A percentile compares a stretch with the other conserved stretches of the same genome.
Conservation (phyloP, 2,113 vertebrate genomes). For the Rafetus swinhoei region DNA sequence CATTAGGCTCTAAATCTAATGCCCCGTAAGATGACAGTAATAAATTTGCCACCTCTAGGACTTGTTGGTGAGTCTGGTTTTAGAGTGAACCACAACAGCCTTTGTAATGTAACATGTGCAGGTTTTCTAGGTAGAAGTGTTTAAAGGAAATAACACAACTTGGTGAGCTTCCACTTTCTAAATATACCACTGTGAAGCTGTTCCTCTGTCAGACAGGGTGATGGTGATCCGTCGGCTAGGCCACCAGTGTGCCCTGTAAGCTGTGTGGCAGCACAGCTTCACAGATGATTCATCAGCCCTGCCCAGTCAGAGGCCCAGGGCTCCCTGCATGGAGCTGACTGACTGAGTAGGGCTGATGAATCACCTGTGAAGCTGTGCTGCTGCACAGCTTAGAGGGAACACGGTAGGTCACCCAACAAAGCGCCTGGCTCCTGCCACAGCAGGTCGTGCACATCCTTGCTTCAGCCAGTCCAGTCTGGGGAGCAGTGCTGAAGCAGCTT, state of each 20-base stretch:
- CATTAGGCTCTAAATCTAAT: neutral
- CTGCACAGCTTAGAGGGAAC: no score
- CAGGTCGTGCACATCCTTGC: accelerated
- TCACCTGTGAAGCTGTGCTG: no score
- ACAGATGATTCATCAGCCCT: no score
- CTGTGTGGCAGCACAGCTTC: no score
- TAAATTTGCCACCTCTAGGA: no score
- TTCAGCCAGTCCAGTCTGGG: neutral
- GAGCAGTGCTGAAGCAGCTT: neutral
- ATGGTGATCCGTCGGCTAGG: neutral
- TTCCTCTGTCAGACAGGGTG: neutral
- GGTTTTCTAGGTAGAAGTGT: neutral
- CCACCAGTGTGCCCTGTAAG: no score
- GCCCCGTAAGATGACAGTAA: neutral
- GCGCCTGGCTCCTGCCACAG: neutral
- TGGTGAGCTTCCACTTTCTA: neutral
- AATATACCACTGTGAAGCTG: neutral
- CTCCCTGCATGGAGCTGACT: no score
- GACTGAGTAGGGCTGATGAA: no score
- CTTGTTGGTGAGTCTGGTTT: no score
- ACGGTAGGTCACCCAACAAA: neutral
- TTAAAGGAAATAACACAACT: neutral
- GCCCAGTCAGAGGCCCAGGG: no score
- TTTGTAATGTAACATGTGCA: conserved; percentile 2
- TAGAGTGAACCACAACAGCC: neutral